Base-by-base conservation (phyloP, 2,888 invertebrate genomes). In the Apotomis turbidana region DNA sequence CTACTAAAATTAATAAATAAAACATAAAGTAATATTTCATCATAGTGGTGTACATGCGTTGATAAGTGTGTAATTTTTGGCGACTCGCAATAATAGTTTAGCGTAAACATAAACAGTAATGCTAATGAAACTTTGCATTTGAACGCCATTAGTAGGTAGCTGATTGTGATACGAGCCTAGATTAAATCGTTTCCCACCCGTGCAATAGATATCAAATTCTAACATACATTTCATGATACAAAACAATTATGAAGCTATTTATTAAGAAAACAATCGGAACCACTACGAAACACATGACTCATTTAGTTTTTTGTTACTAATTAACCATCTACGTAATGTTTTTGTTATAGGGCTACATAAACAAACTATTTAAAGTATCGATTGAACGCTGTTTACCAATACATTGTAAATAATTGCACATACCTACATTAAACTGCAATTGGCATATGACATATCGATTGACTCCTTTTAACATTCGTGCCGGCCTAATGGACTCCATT, bases 381-480 rank as follows among this genome's bases (percentile, higher is more conserved):
- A 60, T 58, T 55, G 12, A 61, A 27, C 52, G 15, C 44, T 57
- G 49, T 62, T 62, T 61, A 71, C 27, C 49, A 36, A 55, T 54
- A 52, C 38, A 57, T 13, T 36, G 57, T 54, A 10, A 55, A 55
- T 55, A 61, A 46, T 54, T 59, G 44, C 41, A 58, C 55, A 13
- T 51, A 58, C 15, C 0, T 27, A 27, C 15, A 62, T 49, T 62
- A 51, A 57, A 58, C 51, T 58, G 51, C 63, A 70, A 70, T 52
- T 52, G 58, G 59, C 36, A 36, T 15, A 12, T 54, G 46, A 46
- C 60, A 51, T 4, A 10, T 12, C 13, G 49, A 60, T 61, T 61
- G 55, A 67, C 55, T 55, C 55, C 61, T 67, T 38, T 54, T 60
- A 49, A 57, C 10, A 52, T 58, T 70, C 44, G 52, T 67, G 66